Evolutionary conservation across 2,113 vertebrate genomes (phyloP), one percentile per base, ranked within the genome.

Genomic region (Desmodus rotundus): DNA sequence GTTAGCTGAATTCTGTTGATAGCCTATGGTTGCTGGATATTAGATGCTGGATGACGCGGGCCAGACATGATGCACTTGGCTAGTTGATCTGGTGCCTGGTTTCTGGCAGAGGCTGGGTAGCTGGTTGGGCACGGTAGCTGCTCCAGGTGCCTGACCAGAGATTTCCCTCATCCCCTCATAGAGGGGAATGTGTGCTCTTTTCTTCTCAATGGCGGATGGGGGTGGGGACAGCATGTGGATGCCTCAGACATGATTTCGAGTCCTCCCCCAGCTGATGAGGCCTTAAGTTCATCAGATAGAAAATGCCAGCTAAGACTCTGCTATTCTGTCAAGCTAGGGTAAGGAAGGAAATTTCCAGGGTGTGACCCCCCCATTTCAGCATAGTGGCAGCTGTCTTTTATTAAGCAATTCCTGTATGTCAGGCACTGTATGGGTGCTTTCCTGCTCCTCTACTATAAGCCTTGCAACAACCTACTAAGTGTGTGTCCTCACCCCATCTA

Each of bases 131-230:
- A 0, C 5, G 1, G 43, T 10, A 10, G 56, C 72, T 61, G 31
- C 54, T 38, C 28, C 20, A 63, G 28, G 63, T 13, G 14, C 33
- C 41, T 68, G 45, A 22, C 6, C 4, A 11, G 56, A 52, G 67
- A 36, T 1, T 52, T 58, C 36, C 14, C 56, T 63, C n/a, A 5
- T 19, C 2, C 0, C n/a, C n/a, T n/a, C n/a, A 3, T 1, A 16
- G 65, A 63, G 43, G 45, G 22, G 26, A 63, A 50, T 11, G 19
- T 45, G 26, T 31, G 20, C 24, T 70, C 84, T 36, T 52, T 73
- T 80, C 38, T 93, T 73, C 81, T 87, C 33, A 26, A 4, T 15
- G 41, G 26, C 58, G 50, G 63, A 7, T n/a, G 38, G 36, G 36
- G 50, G 3, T 14, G 20, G 26, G 19, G 13, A 33, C 22, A 3